A percentile compares a stretch with the other conserved stretches of the same genome.
phyloP scores from a whole-genome alignment of 2,888 invertebrate genomes.

The Elegia similella region DNA sequence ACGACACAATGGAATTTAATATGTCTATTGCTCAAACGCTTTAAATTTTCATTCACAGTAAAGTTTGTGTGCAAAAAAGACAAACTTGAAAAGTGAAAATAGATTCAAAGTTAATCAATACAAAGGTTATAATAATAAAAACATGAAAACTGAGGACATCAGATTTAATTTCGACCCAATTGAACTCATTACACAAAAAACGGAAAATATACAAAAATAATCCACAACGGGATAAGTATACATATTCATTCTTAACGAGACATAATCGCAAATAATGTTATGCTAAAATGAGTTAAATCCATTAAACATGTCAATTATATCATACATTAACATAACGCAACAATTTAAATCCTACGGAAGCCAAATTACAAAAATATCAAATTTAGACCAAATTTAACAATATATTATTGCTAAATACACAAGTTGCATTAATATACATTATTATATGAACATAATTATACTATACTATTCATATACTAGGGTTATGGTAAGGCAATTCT shows the following conservation, averaged over 20 bases:
- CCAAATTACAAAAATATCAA: constrained; percentile 48
- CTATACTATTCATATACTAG: constrained; percentile 36
- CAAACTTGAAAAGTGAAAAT: no score
- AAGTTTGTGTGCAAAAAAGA: no score
- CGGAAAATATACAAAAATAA: constrained; percentile 68
- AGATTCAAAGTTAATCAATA: no score
- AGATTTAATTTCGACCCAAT: constrained; percentile 72
- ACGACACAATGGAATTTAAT: no score
- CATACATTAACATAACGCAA: constrained; percentile 28
- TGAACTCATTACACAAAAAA: constrained; percentile 65
- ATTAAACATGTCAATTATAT: constrained; percentile 29
- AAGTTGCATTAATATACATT: constrained; percentile 58
- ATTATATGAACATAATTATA: constrained; percentile 41
- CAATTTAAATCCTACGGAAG: constrained; percentile 44
- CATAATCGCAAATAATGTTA: constrained; percentile 8
- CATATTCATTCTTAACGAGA: constrained; percentile 17
- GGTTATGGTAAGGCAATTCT: constrained; percentile 60
- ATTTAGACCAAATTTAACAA: constrained; percentile 38
- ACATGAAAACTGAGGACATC: constrained; percentile 42
- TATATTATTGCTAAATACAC: constrained; percentile 50
- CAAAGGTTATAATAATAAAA: constrained; percentile 11
- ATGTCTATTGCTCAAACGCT: no score
- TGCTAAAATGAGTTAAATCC: constrained; percentile 18
- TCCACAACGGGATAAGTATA: constrained; percentile 39
- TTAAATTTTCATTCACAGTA: no score